Base-by-base conservation (phyloP, 1,140 invertebrate genomes). In the Drosophila rhopaloa region DNA sequence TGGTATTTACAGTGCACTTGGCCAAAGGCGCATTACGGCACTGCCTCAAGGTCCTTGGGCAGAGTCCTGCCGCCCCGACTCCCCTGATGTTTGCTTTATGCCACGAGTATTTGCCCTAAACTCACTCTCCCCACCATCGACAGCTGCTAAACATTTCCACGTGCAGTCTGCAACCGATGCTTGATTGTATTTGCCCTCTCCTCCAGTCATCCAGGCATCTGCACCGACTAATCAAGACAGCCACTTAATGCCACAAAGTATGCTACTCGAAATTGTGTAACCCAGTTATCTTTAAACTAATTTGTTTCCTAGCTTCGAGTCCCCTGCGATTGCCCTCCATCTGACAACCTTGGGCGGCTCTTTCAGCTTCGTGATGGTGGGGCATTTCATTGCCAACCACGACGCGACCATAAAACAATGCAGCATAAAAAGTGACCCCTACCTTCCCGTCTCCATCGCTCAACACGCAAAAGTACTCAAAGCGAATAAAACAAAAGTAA, bases 271-370 rank as follows among this genome's bases (percentile, higher is more conserved):
- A 83, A 82, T 88, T 88, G 77, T 82, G 82, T 86, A 86, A 79
- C 83, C 76, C 72, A 81, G 83, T 86, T 86, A 86, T 86, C 83
- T 88, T 79, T 83, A 86, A 86, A 79, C 83, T 86, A 86, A 86
- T 86, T 86, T 86, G 83, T 86, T 88, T 66, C 63, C 48, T 16
- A 53, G 48, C 43, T 40, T 46, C 9, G 40, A 57, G 48, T 57
- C 60, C 56, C 29, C 29, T 32, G 29, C 29, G 29, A 32, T 32
- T 32, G 29, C 29, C 8, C 59, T 35, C 53, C 58, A 53, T 78
- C 58, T 56, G 47, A 16, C 47, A 82, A 71, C 61, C 75, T 70
- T 76, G 79, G 62, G 29, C 27, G 48, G 48, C 53, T 48, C 3
- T 57, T 54, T 51, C 29, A 60, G 40, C 10, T 37, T 41, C 46